A percentile compares a stretch with the other conserved stretches of the same genome.
Conservation (phyloP, 1,140 invertebrate species). For the Pemphigus obesinymphae region DNA sequence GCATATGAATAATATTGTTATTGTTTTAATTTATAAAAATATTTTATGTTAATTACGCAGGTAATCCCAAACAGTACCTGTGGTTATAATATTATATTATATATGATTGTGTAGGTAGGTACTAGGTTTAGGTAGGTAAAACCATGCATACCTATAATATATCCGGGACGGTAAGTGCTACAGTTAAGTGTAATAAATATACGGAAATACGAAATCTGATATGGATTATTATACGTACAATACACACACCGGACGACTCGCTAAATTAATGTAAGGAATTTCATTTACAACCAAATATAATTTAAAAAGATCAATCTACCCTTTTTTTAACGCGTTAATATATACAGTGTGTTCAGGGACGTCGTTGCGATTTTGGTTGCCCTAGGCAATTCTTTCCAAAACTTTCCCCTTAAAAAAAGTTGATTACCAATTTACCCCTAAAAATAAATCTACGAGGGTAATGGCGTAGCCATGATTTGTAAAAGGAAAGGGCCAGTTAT, state of each 20-base stretch:
- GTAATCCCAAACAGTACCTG: not conserved
- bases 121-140: no score
- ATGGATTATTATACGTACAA: not conserved
- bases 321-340: not conserved
- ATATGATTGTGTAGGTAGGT: not conserved
- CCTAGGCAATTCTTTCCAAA: no score
- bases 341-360: no score
- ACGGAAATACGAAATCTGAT: not conserved
- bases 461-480: no score
- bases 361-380: no score
- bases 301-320: not conserved
- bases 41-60: conserved; percentile 2
- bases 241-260: not conserved
- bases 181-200: no score
- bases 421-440: no score
- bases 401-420: no score
- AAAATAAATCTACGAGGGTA: no score
- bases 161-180: not conserved
- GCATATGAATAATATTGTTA: not conserved
- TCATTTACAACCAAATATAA: not conserved
- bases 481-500: no score
- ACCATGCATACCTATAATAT: no score
- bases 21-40: conserved; percentile 15
- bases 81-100: no score
- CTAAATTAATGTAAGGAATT: not conserved